Base-by-base conservation (phyloP, 2,888 invertebrate genomes). In the Tenthredo scrophulariae region DNA sequence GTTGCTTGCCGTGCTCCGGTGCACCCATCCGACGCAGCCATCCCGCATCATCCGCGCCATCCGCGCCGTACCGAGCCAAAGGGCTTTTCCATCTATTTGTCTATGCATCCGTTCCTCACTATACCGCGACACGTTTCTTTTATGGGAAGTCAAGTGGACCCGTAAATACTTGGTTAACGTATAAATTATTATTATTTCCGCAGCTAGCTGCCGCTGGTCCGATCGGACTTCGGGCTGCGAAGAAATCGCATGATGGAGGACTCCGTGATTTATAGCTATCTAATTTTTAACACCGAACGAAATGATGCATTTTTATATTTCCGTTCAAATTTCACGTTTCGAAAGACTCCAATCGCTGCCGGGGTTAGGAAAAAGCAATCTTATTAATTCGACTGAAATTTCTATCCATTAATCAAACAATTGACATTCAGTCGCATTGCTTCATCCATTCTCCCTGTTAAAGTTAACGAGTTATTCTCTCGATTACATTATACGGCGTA, bases 1-100 rank as follows among this genome's bases (percentile, higher is more conserved):
- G 89, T 90, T 88, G 89, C 86, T 86, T 72, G 79, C 74, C 85
- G 85, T 85, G 85, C 84, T 84, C 80, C 83, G 83, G 62, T 83
- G 83, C 83, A 83, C 65, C 83, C 83, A 83, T 80, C 80, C 80
- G 80, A 80, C 80, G 62, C 80, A 80, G 80, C 80, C 84, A 85
- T 85, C 84, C 85, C 88, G 85, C 86, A 87, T 86, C 85, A 84
- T 75, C 86, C 89, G 85, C 88, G 77, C 88, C 88, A 86, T 88
- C 87, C 86, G 85, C 85, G 80, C 86, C 74, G 70, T 54, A 67
- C 62, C 54, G 84, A 40, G 50, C 46, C 58, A 72, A 79, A 84
- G 72, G 77, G 75, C 58, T 75, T 84, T 62, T 85, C 62, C 83
- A 77, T 86, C 62, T 75, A 62, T 86, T 75, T 84, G 62, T 85